Evolutionary conservation across 2,113 vertebrate species (phyloP).

Genomic region (Mobula birostris): DNA sequence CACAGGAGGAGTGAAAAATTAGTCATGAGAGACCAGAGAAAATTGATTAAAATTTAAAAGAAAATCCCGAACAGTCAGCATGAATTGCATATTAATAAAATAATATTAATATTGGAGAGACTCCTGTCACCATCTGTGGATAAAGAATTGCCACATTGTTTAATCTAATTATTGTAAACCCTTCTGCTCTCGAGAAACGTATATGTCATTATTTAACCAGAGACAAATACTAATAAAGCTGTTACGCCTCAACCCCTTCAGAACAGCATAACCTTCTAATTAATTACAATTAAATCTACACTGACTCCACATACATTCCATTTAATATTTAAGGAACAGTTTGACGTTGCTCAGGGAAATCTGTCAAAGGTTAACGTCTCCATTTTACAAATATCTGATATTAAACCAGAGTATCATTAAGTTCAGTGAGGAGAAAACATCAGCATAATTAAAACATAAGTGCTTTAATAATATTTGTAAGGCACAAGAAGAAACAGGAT

Average conservation of each 20-base stretch:
- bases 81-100: conserved; percentile 19
- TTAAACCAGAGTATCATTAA: neutral
- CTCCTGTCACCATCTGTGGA: neutral
- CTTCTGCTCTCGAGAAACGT: neutral
- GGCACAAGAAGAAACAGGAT: neutral
- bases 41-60: conserved; percentile 31
- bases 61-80: neutral
- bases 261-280: neutral
- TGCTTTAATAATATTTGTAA: neutral
- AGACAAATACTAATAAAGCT: conserved; percentile 23
- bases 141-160: neutral
- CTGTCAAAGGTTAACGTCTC: neutral
- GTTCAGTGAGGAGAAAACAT: neutral
- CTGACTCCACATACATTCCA: neutral
- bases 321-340: neutral
- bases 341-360: neutral
- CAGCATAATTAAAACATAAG: neutral
- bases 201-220: conserved; percentile 30
- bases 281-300: conserved; percentile 23
- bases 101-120: neutral
- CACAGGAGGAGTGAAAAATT: conserved; percentile 35
- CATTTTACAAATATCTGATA: neutral
- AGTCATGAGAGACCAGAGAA: conserved; percentile 31
- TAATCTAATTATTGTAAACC: conserved; percentile 20
- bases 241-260: neutral